These are phyloP conservation scores for Sialis fuliginosa DNA, from an alignment of 2,888 invertebrate species.

Conservation along the genomic window DNA sequence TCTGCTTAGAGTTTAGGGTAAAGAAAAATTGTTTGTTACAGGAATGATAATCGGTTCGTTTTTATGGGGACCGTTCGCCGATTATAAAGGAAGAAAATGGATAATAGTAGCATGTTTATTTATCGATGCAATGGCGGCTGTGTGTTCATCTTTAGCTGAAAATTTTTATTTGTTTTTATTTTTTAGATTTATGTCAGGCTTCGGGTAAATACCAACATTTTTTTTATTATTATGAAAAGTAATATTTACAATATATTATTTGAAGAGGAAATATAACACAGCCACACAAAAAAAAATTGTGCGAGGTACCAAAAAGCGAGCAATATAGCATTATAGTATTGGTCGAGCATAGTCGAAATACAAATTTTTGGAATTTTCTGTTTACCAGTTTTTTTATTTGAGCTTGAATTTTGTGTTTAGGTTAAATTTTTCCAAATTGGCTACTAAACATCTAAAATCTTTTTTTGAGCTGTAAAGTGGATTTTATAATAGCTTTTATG, in stretches of 20 bases:
- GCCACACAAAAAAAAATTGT: neutral
- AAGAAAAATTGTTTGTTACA: slow-evolving; percentile 13
- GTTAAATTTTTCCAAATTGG: too few relatives aligned
- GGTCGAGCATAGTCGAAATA: too few relatives aligned
- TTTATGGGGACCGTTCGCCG: slow-evolving; percentile 54
- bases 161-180: slow-evolving; percentile 37
- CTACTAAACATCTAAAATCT: too few relatives aligned
- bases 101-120: slow-evolving; percentile 44
- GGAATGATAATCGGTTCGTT: slow-evolving; percentile 52
- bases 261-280: neutral
- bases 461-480: too few relatives aligned
- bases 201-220: slow-evolving; percentile 24
- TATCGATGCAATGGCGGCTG: slow-evolving; percentile 36
- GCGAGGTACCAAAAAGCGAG: neutral
- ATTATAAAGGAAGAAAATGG: slow-evolving; percentile 42
- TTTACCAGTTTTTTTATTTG: too few relatives aligned
- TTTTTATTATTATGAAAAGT: neutral
- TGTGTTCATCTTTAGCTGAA: slow-evolving; percentile 36
- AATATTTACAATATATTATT: neutral
- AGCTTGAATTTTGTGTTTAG: too few relatives aligned
- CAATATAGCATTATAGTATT: too few relatives aligned
- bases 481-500: too few relatives aligned
- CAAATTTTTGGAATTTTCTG: too few relatives aligned
- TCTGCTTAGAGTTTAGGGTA: too few relatives aligned
- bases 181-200: slow-evolving; percentile 45